Conservation (phyloP, 2,888 invertebrate genomes). For the Kryphioiulus occultus region DNA sequence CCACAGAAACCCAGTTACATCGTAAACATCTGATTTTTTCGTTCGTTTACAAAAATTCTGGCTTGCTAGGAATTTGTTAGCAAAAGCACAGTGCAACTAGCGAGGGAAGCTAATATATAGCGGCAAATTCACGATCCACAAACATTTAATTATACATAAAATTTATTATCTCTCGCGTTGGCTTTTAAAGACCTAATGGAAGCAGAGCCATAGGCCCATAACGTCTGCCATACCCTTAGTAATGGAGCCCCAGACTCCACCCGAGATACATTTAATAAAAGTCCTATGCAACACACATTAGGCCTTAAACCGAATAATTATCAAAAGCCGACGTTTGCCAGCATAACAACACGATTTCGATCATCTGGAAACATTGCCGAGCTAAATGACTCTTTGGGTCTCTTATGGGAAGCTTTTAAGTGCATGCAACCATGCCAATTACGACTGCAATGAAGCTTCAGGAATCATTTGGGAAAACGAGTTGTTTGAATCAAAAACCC, state of each 20-base stretch:
- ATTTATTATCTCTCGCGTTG: conserved; percentile 23
- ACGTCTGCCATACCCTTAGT: not conserved
- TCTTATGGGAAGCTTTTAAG: conserved; percentile 16
- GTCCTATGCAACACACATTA: not conserved
- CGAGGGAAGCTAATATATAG: conserved; percentile 23
- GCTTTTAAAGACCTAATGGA: not conserved
- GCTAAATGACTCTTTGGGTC: not conserved
- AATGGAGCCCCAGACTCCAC: conserved; percentile 16
- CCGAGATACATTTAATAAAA: conserved; percentile 16
- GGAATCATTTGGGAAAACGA: not conserved
- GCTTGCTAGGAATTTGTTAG: not conserved
- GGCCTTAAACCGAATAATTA: conserved; percentile 6
- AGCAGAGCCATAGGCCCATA: conserved; percentile 7
- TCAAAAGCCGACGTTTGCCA: not conserved
- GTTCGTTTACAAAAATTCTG: too few species aligned
- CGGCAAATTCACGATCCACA: conserved; percentile 1
- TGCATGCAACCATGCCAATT: conserved; percentile 23
- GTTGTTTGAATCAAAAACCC: not conserved
- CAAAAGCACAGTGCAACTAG: not conserved
- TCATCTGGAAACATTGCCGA: not conserved
- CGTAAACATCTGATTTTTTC: too few species aligned
- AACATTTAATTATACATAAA: conserved; percentile 23
- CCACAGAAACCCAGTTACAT: too few species aligned
- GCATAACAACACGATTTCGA: not conserved
- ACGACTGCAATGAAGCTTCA: not conserved